Evolutionary conservation across 2,797 vertebrate genomes (phyloP), one percentile per base, ranked within the genome.

Genomic region (Cheirogaleus major): DNA sequence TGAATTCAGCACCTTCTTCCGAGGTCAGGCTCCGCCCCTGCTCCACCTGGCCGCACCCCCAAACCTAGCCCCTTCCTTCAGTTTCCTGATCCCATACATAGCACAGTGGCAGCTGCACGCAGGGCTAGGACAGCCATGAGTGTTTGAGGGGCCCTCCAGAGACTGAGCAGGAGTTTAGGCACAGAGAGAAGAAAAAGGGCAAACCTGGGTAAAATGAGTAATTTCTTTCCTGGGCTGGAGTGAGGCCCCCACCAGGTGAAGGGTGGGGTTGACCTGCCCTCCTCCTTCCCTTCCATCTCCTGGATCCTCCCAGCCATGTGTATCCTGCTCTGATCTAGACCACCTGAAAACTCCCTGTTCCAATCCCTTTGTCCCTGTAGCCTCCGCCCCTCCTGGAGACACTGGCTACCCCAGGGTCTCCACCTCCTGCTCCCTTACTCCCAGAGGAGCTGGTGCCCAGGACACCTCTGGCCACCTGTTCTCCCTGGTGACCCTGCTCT

Each of bases 1-100:
- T 7, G 99, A 99, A 97, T 99, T 99, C 79, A 96, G 98, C 7
- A 89, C 98, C 92, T 99, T 99, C 95, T 99, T 99, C 97, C 99
- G 99, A 89, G 99, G 99, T 99, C 98, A 98, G 95, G 78, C 88
- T 50, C 70, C 5, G 13, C 93, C 91, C 50, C 45, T 2, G 63
- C 67, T 59, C 93, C 63, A 43, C 86, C 25, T 17, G 43, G 32
- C 59, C 89, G 63, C 48, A 0, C 80, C 78, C 25, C 59, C 41
- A 73, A 35, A 13, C 88, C 76, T 1, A 30, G 22, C 38, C n/a
- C 55, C 69, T 73, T 45, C 79, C 61, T 45, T 52, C 52, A 25
- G 72, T 70, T 81, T 69, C n/a, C 48, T 52, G 41, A 41, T n/a
- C 17, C 59, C 38, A 23, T 14, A 1, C 2, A 11, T 55, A 25